These are phyloP conservation scores for Epizoanthus scotinus DNA, from an alignment of 92 coral and sea anemone species.

Conservation along the genomic window DNA sequence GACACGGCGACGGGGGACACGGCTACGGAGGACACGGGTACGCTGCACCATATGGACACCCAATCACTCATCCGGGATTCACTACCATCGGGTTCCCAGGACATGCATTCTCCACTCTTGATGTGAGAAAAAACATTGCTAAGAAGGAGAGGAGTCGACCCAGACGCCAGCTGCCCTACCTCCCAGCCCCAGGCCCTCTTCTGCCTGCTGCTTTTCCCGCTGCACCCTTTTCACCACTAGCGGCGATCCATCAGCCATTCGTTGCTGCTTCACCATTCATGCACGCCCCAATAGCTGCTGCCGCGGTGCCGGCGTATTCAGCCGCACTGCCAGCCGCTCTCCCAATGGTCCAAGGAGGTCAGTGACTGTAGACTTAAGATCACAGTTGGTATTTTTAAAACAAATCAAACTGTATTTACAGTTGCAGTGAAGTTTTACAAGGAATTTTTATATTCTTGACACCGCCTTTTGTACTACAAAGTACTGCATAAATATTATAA, in stretches of 20 bases:
- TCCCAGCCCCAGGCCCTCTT: conserved; percentile 24
- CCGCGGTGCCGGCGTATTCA: conserved; percentile 28
- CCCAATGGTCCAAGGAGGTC: conserved; percentile 40
- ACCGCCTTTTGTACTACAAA: too few relatives aligned
- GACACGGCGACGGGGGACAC: conserved; percentile 55
- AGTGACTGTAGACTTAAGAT: not conserved
- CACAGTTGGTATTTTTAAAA: too few relatives aligned
- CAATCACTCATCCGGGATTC: conserved; percentile 98
- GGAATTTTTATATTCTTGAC: too few relatives aligned
- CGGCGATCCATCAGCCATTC: conserved; percentile 20
- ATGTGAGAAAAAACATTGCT: conserved; percentile 84
- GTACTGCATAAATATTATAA: too few relatives aligned
- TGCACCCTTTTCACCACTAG: conserved; percentile 7
- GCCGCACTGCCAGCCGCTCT: conserved; percentile 31
- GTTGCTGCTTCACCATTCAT: conserved; percentile 9
- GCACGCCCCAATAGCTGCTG: conserved; percentile 32
- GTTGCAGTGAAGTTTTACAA: too few relatives aligned
- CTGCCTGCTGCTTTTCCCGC: conserved; percentile 31
- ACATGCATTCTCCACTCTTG: conserved; percentile 94
- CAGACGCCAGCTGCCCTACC: conserved; percentile 68
- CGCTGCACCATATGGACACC: conserved; percentile 95
- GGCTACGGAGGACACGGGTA: conserved; percentile 83
- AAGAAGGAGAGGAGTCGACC: conserved; percentile 62
- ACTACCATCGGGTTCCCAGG: conserved; percentile 97
- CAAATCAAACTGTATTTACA: too few relatives aligned